Percentiles rank a stretch among this genome's conserved stretches.
These are phyloP conservation scores for Meandrina meandrites DNA, from an alignment of 92 coral and sea anemone genomes.

Conservation along the genomic window DNA sequence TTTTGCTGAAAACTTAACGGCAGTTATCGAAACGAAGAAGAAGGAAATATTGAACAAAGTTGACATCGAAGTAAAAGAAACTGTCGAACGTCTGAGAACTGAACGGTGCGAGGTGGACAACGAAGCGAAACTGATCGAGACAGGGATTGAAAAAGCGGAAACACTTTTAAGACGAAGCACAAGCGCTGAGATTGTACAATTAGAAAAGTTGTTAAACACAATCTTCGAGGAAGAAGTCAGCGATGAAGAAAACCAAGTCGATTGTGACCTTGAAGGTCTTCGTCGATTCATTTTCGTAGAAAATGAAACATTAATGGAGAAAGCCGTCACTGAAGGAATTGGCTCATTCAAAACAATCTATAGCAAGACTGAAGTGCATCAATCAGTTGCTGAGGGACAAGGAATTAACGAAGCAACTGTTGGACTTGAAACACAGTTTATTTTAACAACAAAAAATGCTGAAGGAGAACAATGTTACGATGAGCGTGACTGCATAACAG, in stretches of 20 bases:
- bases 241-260: neutral
- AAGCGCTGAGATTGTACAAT: slow-evolving; percentile 17
- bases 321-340: neutral
- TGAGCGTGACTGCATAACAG: neutral
- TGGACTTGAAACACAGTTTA: slow-evolving; percentile 2
- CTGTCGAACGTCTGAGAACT: neutral
- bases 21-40: slow-evolving; percentile 1
- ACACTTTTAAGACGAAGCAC: neutral
- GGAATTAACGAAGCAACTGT: slow-evolving; percentile 17
- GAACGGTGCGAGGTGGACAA: neutral
- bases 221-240: neutral
- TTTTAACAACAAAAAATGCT: neutral
- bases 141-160: slow-evolving; percentile 5
- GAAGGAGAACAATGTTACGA: neutral
- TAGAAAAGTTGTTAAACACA: neutral
- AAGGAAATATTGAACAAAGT: slow-evolving; percentile 5
- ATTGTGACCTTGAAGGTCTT: neutral
- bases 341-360: neutral
- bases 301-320: neutral
- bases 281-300: neutral
- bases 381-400: slow-evolving; percentile 22
- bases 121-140: neutral
- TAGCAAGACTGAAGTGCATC: neutral
- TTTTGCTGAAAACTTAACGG: neutral
- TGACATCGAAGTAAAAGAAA: neutral